phyloP scores from a whole-genome alignment of 2,113 vertebrate species.

The Tupaia tana region DNA sequence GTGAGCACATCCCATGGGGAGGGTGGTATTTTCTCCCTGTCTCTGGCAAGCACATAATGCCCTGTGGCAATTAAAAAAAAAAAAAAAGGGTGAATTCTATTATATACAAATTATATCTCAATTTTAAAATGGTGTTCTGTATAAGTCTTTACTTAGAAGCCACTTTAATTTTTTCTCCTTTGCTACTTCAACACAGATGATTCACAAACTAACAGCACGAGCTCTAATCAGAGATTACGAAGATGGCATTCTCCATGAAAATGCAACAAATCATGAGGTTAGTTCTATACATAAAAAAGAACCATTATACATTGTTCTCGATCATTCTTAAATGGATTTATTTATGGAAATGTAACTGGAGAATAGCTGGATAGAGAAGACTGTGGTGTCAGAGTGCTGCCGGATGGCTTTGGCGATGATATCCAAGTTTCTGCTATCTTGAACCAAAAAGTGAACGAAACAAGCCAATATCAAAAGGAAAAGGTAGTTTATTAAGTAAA shows the following conservation, averaged over 20 bases:
- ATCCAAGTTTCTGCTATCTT: too few relatives aligned
- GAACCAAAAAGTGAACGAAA: too few relatives aligned
- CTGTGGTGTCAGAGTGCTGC: background rate
- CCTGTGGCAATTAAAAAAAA: too few relatives aligned
- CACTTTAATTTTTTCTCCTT: background rate
- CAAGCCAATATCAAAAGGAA: too few relatives aligned
- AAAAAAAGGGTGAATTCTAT: background rate
- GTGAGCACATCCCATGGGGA: too few relatives aligned
- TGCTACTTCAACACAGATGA: slow-evolving; percentile 85
- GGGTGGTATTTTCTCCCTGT: too few relatives aligned
- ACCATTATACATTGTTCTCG: background rate
- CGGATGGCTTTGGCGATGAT: too few relatives aligned
- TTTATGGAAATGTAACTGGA: background rate
- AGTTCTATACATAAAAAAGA: slow-evolving; percentile 59
- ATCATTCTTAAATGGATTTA: background rate
- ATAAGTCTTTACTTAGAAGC: background rate
- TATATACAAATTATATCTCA: background rate
- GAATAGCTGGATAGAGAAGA: background rate
- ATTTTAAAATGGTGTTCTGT: background rate
- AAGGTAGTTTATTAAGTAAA: too few relatives aligned
- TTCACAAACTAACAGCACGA: slow-evolving; percentile 92
- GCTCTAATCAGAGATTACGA: slow-evolving; percentile 93
- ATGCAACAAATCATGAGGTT: slow-evolving; percentile 91
- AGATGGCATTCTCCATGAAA: slow-evolving; percentile 88
- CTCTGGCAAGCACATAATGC: too few relatives aligned